Conservation (phyloP, 2,888 invertebrate species). For the Dyspetes luteomarginatus region DNA sequence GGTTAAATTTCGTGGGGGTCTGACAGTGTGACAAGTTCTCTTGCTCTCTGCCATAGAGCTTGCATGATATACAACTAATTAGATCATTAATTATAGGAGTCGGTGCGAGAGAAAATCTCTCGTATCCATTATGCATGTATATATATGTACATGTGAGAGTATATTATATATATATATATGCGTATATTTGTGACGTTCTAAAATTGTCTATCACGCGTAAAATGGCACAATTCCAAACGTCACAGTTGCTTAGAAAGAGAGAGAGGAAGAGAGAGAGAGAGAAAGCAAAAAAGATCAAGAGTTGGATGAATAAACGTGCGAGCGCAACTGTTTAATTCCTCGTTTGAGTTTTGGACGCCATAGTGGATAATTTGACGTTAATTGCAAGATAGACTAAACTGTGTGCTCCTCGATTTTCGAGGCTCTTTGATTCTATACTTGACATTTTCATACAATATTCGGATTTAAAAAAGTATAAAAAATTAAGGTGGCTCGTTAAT, state of each 20-base stretch:
- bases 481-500: no score
- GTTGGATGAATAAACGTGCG: constrained; percentile 45
- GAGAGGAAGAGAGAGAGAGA: background rate
- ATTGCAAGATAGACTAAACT: constrained; percentile 21
- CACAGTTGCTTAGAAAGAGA: constrained; percentile 5
- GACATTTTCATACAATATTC: background rate
- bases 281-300: constrained; percentile 48
- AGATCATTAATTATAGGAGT: constrained; percentile 60
- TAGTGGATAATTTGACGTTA: constrained; percentile 44
- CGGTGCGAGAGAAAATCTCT: constrained; percentile 30
- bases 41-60: background rate
- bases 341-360: constrained; percentile 40
- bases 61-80: constrained; percentile 56
- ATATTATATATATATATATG: background rate
- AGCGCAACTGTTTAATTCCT: constrained; percentile 14
- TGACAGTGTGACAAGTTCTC: constrained; percentile 20
- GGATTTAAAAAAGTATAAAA: no score
- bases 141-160: background rate
- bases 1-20: background rate
- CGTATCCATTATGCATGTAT: background rate
- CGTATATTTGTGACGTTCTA: constrained; percentile 30
- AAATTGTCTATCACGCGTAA: constrained; percentile 48
- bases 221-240: constrained; percentile 60
- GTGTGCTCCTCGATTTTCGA: background rate
- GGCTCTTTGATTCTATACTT: constrained; percentile 3